Base-by-base conservation (phyloP, 2,888 invertebrate genomes). In the Andrena marginata region DNA sequence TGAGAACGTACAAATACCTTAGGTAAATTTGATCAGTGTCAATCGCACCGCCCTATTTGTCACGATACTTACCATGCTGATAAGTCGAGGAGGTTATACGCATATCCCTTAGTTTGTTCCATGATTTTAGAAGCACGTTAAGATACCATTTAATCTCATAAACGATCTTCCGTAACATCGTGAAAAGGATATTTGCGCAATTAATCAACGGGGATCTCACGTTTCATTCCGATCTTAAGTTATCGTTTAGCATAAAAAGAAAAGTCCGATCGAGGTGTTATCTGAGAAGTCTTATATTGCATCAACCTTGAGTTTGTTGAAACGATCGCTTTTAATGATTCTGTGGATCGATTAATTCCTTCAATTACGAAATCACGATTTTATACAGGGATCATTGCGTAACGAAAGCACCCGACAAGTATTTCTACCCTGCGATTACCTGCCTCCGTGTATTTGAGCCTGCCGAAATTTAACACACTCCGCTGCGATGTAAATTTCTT, bases 21-120 rank as follows among this genome's bases (percentile, higher is more conserved):
- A 90, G 90, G 91, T 90, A 89, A 87, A 78, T 78, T 42, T 10
- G 59, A 56, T 51, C 64, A 7, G 23, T 29, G 35, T 23, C 2
- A 2, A 6, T 35, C 68, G 2, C 33, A 51, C 48, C 10, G 31
- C 3, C n/a, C 23, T 33, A 29, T 71, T n/a, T 7, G 5, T 20
- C 20, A 6, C 20, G 42, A 56, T 72, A n/a, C 4, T 64, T 49
- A 0, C 13, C 10, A 23, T 33, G 23, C 63, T 64, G 8, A 1
- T 62, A 71, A 63, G 23, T 33, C 49, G 31, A n/a, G 6, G 73
- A 87, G 84, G 87, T 89, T 88, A 88, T 80, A 86, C 83, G 51
- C 51, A 62, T 63, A 71, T 64, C 16, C 48, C 59, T 72, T 56
- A 54, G 31, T 68, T 65, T 81, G 63, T 80, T 62, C 76, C 49